Percentiles rank a stretch among this genome's conserved stretches.
Conservation (phyloP, 1,140 invertebrate genomes). For the Condylostylus longicornis region DNA sequence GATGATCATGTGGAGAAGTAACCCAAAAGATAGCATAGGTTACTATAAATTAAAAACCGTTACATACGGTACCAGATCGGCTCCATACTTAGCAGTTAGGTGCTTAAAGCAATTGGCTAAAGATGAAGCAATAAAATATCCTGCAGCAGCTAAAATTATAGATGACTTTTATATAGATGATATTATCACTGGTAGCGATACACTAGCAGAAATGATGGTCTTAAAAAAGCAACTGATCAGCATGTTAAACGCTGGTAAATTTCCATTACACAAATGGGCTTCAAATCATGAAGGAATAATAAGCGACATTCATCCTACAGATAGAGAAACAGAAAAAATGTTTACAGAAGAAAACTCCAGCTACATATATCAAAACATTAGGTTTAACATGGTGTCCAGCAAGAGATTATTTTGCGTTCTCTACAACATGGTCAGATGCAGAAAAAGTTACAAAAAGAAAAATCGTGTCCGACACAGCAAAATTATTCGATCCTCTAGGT, state of each 20-base stretch:
- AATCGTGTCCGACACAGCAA: too few species aligned
- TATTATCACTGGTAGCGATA: constrained; percentile 22
- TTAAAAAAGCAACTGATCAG: constrained; percentile 11
- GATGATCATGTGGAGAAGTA: constrained; percentile 26
- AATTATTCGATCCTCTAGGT: too few species aligned
- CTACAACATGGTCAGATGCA: too few species aligned
- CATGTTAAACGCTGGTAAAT: constrained; percentile 10
- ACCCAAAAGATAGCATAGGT: constrained; percentile 12
- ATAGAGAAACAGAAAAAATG: too few species aligned
- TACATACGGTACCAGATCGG: constrained; percentile 19
- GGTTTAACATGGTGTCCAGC: too few species aligned
- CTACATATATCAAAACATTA: too few species aligned
- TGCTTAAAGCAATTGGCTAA: constrained; percentile 20
- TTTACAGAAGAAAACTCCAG: too few species aligned
- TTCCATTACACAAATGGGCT: constrained; percentile 16
- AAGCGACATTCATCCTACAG: too few species aligned
- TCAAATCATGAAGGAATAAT: too few species aligned
- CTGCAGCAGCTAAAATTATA: constrained; percentile 13
- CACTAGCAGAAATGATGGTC: constrained; percentile 16
- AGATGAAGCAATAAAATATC: constrained; percentile 16
- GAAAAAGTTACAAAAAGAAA: too few species aligned
- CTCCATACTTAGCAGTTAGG: constrained; percentile 18
- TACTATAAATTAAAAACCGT: constrained; percentile 21
- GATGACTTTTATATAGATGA: constrained; percentile 32
- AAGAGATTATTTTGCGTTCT: too few species aligned